Conservation (phyloP, 2,113 vertebrate genomes). For the Gracilinanus agilis region DNA sequence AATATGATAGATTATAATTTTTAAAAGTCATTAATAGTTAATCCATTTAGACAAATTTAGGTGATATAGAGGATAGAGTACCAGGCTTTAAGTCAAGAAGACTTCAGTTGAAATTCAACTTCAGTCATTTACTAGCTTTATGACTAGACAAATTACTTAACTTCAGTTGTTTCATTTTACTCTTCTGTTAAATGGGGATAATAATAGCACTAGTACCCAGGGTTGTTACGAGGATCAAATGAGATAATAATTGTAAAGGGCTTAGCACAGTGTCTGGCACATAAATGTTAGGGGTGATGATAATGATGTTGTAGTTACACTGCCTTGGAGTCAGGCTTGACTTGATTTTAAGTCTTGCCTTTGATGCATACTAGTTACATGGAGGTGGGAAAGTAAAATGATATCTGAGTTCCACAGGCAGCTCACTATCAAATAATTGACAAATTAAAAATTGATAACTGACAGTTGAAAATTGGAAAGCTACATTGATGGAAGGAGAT, state of each 20-base stretch:
- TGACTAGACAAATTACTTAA: background rate
- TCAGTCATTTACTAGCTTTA: background rate
- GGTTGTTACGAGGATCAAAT: background rate
- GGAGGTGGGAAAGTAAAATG: background rate
- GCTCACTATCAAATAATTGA: background rate
- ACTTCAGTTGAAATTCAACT: background rate
- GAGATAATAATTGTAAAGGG: background rate
- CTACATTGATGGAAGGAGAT: background rate
- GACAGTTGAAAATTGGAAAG: background rate
- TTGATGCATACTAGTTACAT: background rate
- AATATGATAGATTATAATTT: background rate
- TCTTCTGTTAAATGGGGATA: background rate
- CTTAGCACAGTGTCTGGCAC: background rate
- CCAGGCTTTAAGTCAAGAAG: background rate
- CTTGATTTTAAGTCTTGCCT: background rate
- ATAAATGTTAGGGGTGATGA: background rate
- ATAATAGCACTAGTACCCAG: background rate
- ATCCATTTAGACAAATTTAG: background rate
- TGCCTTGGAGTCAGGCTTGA: background rate
- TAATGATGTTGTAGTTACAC: background rate
- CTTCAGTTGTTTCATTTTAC: background rate
- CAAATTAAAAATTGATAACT: background rate
- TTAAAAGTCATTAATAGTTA: background rate
- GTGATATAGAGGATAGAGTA: background rate
- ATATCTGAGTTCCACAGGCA: background rate